Conservation (phyloP, 2,888 invertebrate species). For the Pasiphila rectangulata region DNA sequence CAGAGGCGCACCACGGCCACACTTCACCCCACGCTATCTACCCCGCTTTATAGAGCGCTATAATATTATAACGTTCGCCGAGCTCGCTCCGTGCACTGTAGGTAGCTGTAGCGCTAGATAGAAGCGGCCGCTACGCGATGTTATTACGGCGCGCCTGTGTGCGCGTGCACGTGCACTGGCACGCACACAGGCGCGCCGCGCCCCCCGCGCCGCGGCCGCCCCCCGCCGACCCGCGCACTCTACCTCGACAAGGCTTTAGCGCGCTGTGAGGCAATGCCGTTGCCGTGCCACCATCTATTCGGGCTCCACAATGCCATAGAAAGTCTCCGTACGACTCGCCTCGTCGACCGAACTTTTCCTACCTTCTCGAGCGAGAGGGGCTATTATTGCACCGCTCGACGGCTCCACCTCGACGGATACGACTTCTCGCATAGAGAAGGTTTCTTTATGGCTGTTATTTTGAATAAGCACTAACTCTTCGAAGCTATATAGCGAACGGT, state of each 20-base stretch:
- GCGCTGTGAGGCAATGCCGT: constrained; percentile 75
- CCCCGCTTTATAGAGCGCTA: constrained; percentile 62
- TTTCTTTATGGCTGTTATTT: constrained; percentile 67
- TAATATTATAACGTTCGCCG: constrained; percentile 56
- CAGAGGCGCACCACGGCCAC: constrained; percentile 41
- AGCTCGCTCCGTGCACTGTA: constrained; percentile 52
- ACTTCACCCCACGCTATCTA: constrained; percentile 59
- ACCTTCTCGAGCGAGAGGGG: constrained; percentile 62
- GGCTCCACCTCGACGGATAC: constrained; percentile 42
- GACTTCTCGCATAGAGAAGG: constrained; percentile 47
- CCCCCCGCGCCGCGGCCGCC: constrained; percentile 36
- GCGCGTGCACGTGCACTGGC: constrained; percentile 47
- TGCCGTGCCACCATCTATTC: constrained; percentile 75
- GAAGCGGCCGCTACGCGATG: constrained; percentile 68
- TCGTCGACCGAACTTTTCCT: constrained; percentile 75
- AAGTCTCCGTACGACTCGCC: constrained; percentile 75
- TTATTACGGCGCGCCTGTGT: constrained; percentile 62
- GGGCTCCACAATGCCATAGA: constrained; percentile 79
- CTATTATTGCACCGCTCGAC: constrained; percentile 52
- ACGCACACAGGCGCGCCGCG: constrained; percentile 47
- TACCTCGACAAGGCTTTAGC: constrained; percentile 66
- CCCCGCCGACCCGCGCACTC: constrained; percentile 47
- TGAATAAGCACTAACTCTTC: constrained; percentile 65
- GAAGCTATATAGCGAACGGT: constrained; percentile 52
- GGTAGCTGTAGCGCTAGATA: constrained; percentile 71